phyloP scores from a whole-genome alignment of 2,113 vertebrate genomes.

The Salminus brasiliensis region DNA sequence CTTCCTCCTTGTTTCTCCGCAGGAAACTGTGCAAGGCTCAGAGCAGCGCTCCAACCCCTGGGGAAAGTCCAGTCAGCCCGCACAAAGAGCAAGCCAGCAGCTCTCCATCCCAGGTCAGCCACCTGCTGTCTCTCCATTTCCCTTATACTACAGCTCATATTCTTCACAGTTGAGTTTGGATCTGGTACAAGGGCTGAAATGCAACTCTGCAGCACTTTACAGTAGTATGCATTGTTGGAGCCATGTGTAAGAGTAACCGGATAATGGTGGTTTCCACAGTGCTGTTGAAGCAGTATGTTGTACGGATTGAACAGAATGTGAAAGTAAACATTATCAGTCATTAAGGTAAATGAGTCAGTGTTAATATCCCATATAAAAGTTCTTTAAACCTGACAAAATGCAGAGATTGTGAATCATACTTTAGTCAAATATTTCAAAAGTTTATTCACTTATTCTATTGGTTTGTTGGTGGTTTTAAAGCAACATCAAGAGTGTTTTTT shows the following conservation, averaged over 20 bases:
- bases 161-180: not conserved
- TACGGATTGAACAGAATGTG: too few relatives aligned
- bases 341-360: too few relatives aligned
- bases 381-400: too few relatives aligned
- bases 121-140: not conserved
- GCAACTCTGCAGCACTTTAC: not conserved
- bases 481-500: too few relatives aligned
- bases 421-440: too few relatives aligned
- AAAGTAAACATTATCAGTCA: too few relatives aligned
- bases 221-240: not conserved
- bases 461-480: too few relatives aligned
- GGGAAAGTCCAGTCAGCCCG: slow-evolving; percentile 79
- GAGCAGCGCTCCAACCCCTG: slow-evolving; percentile 64
- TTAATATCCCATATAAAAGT: too few relatives aligned
- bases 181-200: not conserved
- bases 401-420: too few relatives aligned
- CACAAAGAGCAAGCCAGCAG: slow-evolving; percentile 81
- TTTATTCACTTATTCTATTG: too few relatives aligned
- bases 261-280: not conserved
- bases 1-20: slow-evolving; percentile 43
- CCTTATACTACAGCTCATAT: not conserved
- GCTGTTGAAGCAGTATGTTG: not conserved
- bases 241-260: not conserved
- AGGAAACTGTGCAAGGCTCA: slow-evolving; percentile 88
- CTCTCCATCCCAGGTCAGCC: slow-evolving; percentile 87